These are phyloP conservation scores for Podarcis lilfordi DNA, from an alignment of 2,797 vertebrate genomes.

Conservation along the genomic window DNA sequence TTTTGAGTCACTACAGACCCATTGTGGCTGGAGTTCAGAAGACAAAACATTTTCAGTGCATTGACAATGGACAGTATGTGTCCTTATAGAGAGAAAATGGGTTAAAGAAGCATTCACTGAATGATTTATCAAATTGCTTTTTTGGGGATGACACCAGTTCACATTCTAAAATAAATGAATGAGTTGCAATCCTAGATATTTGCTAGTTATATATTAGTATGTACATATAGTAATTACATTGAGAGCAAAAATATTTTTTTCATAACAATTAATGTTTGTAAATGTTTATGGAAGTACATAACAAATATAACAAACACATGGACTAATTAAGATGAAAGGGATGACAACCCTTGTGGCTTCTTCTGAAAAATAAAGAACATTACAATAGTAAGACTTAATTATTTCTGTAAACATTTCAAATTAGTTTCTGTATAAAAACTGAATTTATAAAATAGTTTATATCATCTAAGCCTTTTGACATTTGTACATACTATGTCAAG, in stretches of 20 bases:
- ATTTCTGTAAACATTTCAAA: constrained; percentile 73
- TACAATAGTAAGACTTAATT: constrained; percentile 73
- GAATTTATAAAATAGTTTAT: constrained; percentile 61
- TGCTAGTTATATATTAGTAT: constrained; percentile 54
- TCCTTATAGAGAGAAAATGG: neutral
- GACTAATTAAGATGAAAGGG: constrained; percentile 79
- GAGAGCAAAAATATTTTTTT: constrained; percentile 68
- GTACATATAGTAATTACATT: constrained; percentile 65
- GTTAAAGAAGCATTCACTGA: neutral
- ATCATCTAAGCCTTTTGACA: constrained; percentile 59
- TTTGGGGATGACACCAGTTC: neutral
- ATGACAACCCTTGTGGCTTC: constrained; percentile 73
- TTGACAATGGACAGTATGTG: neutral
- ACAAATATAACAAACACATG: constrained; percentile 70
- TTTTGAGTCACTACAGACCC: neutral
- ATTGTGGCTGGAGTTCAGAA: neutral
- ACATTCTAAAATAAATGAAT: constrained; percentile 44
- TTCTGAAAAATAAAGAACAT: constrained; percentile 71
- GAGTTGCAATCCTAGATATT: constrained; percentile 59
- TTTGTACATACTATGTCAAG: constrained; percentile 56
- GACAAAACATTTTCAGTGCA: neutral
- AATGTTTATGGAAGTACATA: constrained; percentile 75
- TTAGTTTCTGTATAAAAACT: constrained; percentile 58
- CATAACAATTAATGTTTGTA: constrained; percentile 71
- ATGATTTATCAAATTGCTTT: constrained; percentile 29